Conservation (phyloP, 2,888 invertebrate species). For the Cataglyphis cursor region DNA sequence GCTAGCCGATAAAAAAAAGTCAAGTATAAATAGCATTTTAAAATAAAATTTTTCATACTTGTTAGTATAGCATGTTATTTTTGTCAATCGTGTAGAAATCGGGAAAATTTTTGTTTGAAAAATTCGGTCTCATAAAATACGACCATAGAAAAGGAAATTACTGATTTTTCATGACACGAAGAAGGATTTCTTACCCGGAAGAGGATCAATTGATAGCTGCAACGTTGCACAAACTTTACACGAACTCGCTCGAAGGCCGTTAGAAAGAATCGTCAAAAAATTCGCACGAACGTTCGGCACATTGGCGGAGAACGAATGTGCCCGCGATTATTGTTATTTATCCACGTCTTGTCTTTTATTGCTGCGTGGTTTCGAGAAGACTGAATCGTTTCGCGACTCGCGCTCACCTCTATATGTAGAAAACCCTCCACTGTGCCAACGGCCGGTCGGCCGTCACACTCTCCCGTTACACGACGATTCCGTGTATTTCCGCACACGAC, state of each 20-base stretch:
- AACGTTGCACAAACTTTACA: neutral
- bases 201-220: neutral
- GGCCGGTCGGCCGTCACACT: conserved; percentile 58
- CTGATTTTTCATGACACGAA: neutral
- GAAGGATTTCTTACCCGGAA: conserved; percentile 28
- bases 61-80: neutral
- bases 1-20: neutral
- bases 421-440: conserved; percentile 74
- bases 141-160: neutral
- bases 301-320: neutral
- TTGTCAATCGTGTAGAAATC: neutral
- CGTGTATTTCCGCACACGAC: conserved; percentile 8
- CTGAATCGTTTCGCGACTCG: conserved; percentile 79
- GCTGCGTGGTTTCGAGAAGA: conserved; percentile 79
- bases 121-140: neutral
- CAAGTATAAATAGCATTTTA: neutral
- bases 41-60: neutral
- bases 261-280: neutral
- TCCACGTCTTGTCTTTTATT: conserved; percentile 60
- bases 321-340: conserved; percentile 19
- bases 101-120: neutral
- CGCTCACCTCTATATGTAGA: conserved; percentile 83
- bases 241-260: neutral
- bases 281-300: neutral
- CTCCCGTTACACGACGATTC: conserved; percentile 69